Percentiles rank a stretch among this genome's conserved stretches.
phyloP scores from a whole-genome alignment of 2,113 vertebrate species.

The Entomyzon cyanotis region DNA sequence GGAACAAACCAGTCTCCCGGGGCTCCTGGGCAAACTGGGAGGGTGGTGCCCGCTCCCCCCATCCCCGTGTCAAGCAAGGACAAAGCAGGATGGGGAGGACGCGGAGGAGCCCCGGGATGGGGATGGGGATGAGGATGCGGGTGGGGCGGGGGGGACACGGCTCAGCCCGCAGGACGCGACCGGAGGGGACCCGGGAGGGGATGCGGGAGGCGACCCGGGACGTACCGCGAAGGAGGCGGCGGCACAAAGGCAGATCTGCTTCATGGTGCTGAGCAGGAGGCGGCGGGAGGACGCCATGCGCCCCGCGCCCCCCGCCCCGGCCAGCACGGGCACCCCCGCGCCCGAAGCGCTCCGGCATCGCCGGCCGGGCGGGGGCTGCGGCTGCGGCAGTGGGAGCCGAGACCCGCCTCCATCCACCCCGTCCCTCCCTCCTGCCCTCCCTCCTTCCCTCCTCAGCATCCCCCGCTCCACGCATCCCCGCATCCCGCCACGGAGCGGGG shows the following conservation, averaged over 20 bases:
- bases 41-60: background rate
- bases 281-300: slow-evolving; percentile 72
- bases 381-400: slow-evolving; percentile 38
- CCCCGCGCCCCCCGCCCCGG: background rate
- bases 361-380: background rate
- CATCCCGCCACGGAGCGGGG: background rate
- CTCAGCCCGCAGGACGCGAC: background rate
- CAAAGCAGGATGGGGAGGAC: background rate
- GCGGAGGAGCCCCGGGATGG: background rate
- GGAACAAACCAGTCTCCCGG: background rate
- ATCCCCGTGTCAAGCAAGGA: background rate
- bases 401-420: slow-evolving; percentile 40
- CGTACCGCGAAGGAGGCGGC: slow-evolving; percentile 82
- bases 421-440: background rate
- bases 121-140: background rate
- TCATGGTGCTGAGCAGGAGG: slow-evolving; percentile 81
- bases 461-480: background rate
- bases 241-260: slow-evolving; percentile 84
- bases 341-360: background rate
- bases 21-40: background rate
- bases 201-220: background rate
- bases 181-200: background rate
- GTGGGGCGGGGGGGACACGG: background rate
- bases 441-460: slow-evolving; percentile 5
- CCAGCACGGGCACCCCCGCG: background rate